Evolutionary conservation across 2,797 vertebrate species (phyloP), one percentile per base, ranked within the genome.

Genomic region (Xiphorhynchus erythropygius): DNA sequence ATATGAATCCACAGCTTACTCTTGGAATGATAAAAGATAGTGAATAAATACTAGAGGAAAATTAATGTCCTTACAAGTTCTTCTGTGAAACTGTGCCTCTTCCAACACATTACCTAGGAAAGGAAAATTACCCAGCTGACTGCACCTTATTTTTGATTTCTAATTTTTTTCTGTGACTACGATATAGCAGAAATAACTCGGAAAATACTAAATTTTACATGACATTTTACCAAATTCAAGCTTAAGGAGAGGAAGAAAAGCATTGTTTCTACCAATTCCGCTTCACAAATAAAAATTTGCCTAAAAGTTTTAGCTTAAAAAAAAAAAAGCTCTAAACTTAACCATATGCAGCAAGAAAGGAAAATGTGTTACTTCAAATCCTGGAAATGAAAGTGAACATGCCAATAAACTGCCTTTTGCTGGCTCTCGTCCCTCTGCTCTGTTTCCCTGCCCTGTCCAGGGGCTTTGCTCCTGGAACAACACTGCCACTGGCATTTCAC

Each of bases 331-430:
- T 74, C 23, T 37, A 25, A 56, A 46, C 18, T 33, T 60, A 32
- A 68, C 37, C 76, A 33, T 33, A 35, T 23, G 10, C 33, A 84
- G 25, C 33, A 81, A 65, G 63, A 94, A 88, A 79, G 55, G 55
- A 88, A 89, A 94, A 81, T 10, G 13, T 32, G 11, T 55, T 83
- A 69, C 80, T 81, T 94, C 60, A 89, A 71, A 80, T 87, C 67
- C 78, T 92, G 78, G 91, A 96, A 95, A 93, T 21, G 76, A 80
- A 95, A 0, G 4, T 6, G 52, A 90, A 86, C n/a, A 23, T 49
- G 83, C 85, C 92, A 90, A 49, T 71, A 87, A 90, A 81, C n/a
- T 55, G 46, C n/a, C 52, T 82, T 90, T 64, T 71, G 17, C 62
- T 96, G 73, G 76, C 32, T 78, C 50, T 78, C 64, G 32, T 75